These are phyloP conservation scores for Leptobrachium ailaonicum DNA, from an alignment of 2,113 vertebrate species.

Conservation along the genomic window DNA sequence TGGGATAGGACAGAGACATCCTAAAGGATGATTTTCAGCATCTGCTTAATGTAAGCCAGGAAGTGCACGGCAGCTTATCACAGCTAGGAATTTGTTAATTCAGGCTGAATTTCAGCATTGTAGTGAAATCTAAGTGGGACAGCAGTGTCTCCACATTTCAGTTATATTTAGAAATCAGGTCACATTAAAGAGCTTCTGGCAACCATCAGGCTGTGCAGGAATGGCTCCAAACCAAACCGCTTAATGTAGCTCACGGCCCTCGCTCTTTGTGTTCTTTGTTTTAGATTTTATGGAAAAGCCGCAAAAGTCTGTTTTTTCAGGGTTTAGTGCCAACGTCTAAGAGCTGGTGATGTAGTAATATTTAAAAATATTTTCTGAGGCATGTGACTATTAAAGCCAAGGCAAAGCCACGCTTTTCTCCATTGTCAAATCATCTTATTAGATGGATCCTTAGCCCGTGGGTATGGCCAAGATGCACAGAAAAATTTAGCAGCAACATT, in stretches of 20 bases:
- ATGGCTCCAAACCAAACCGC: conserved; percentile 34
- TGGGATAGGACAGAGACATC: neutral
- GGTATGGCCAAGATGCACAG: neutral
- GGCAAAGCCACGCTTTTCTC: neutral
- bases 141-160: conserved; percentile 51
- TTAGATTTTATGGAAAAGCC: neutral
- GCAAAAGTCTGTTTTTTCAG: neutral
- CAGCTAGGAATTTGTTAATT: neutral
- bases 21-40: neutral
- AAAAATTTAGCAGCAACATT: conserved; percentile 27
- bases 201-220: conserved; percentile 45
- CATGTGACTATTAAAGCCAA: neutral
- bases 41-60: neutral
- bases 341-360: neutral
- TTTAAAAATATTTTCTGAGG: neutral
- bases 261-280: conserved; percentile 7
- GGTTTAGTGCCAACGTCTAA: neutral
- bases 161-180: conserved; percentile 57
- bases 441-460: neutral
- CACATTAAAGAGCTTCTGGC: conserved; percentile 46
- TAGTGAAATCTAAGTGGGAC: conserved; percentile 6
- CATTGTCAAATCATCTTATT: neutral
- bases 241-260: conserved; percentile 36
- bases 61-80: neutral
- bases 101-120: conserved; percentile 14